Conservation (phyloP, 2,113 vertebrate genomes). For the Cygnus buccinator region DNA sequence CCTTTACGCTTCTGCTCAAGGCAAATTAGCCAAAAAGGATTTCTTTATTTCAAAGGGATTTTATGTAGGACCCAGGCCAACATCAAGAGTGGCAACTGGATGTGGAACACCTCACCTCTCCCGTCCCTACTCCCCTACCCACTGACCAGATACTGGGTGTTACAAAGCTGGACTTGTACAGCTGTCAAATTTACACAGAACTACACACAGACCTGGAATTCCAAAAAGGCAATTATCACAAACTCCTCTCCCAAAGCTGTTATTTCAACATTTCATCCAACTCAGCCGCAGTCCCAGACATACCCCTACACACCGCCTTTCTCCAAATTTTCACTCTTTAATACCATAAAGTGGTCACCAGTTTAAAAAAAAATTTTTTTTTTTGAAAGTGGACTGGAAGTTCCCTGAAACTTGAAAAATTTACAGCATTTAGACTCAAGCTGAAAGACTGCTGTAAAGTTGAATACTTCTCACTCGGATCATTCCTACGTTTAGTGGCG, state of each 20-base stretch:
- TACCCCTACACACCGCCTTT: background rate
- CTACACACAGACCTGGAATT: background rate
- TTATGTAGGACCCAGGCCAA: background rate
- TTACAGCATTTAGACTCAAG: background rate
- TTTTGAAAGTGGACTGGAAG: background rate
- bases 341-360: background rate
- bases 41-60: background rate
- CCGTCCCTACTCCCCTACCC: background rate
- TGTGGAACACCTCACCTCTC: background rate
- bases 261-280: background rate
- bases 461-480: background rate
- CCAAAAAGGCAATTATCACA: background rate
- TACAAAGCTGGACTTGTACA: background rate
- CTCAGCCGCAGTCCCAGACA: background rate
- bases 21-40: background rate
- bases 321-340: background rate
- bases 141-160: background rate
- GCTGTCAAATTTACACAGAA: background rate
- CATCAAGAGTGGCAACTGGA: background rate
- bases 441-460: background rate
- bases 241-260: background rate
- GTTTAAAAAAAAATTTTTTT: background rate
- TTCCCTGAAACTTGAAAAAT: background rate
- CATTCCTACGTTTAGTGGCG: background rate
- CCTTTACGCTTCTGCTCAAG: rapidly evolving